Evolutionary conservation across 2,888 invertebrate genomes (phyloP), one percentile per base, ranked within the genome.

Genomic region (Hydriomena furcata): DNA sequence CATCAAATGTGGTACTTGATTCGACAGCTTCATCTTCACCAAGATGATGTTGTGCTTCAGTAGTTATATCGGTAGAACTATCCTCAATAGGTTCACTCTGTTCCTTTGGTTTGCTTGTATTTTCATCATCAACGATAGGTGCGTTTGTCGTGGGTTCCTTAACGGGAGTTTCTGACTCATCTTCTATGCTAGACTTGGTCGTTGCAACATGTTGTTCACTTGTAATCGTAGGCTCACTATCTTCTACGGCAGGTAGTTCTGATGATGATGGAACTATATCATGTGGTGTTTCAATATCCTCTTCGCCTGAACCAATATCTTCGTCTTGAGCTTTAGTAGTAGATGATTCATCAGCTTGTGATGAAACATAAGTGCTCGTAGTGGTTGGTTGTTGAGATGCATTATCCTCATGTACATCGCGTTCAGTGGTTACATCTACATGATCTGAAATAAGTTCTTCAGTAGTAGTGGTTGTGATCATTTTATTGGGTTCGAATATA

Each of bases 241-340:
- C 42, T 35, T 48, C 35, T 24, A 13, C 37, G 1, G 8, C 13
- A 35, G 49, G 48, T 38, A 37, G 17, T 23, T 11, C 24, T 38
- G 57, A 34, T 30, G 50, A 12, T 3, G 25, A 17, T 7, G 52
- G 17, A n/a, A 31, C 13, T 7, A 30, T 41, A 49, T 52, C 47
- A 30, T 46, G 52, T 43, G 42, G 63, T 55, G 55, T 44, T 42
- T 46, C 28, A 41, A 47, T 58, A 25, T 42, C 56, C 27, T 58
- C 54, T 45, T 66, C 66, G 38, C 57, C 49, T 44, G 58, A 55
- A 20, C 59, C 50, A 56, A 55, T 44, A 35, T 57, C 49, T 36
- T 57, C 48, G 43, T 46, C 24, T 36, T 41, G 31, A 49, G 37
- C 5, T 51, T 43, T 42, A 7, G 52, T 48, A 13, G 58, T 61